Conservation (phyloP, 2,797 vertebrate species). For the Periparus ater region DNA sequence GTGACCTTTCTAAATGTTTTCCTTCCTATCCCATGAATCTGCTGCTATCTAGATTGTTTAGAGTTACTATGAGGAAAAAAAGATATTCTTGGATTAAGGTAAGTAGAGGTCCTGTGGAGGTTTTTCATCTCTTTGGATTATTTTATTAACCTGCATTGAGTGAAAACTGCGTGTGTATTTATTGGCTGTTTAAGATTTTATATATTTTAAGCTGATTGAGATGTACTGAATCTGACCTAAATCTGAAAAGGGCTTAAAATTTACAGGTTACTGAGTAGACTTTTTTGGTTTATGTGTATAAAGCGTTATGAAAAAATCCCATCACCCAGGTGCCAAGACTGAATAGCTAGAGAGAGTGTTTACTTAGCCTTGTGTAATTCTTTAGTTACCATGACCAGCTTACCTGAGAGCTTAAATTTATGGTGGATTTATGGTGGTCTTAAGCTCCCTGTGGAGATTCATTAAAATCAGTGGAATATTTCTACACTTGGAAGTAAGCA, state of each 20-base stretch:
- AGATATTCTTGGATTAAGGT: neutral
- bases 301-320: neutral
- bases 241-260: neutral
- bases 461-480: neutral
- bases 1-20: neutral
- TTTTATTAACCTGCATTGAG: neutral
- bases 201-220: neutral
- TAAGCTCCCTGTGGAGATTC: neutral
- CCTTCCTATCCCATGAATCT: neutral
- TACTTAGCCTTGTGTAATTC: neutral
- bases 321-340: neutral
- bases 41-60: neutral
- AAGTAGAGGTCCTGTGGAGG: neutral
- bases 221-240: neutral
- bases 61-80: neutral
- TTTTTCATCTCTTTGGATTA: neutral
- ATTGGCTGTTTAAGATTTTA: neutral
- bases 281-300: neutral
- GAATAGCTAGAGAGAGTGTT: neutral
- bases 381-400: neutral
- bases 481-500: neutral
- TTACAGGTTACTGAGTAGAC: neutral
- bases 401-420: neutral
- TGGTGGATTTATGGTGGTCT: neutral
- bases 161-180: neutral